Percentiles rank a stretch among this genome's conserved stretches.
phyloP scores from a whole-genome alignment of 2,888 invertebrate species.

The Podabrus alpinus region DNA sequence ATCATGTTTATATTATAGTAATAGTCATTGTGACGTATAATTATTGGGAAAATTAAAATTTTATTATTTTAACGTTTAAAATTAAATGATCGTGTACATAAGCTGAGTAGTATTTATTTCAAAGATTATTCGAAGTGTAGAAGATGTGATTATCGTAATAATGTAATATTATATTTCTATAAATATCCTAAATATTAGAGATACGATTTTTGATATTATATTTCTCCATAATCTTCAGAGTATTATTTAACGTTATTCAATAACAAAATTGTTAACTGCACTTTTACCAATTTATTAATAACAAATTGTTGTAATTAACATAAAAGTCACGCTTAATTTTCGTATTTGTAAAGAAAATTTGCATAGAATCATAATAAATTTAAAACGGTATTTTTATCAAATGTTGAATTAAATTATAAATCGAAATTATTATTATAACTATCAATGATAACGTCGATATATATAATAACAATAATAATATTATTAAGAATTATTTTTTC shows the following conservation, averaged over 20 bases:
- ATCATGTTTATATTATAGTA: too few species aligned
- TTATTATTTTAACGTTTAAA: too few species aligned
- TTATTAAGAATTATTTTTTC: not conserved
- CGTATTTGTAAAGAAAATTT: not conserved
- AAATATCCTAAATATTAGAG: too few species aligned
- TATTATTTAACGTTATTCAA: not conserved
- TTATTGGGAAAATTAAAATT: too few species aligned
- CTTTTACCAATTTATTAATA: not conserved
- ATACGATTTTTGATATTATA: too few species aligned
- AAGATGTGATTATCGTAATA: too few species aligned
- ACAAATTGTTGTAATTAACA: not conserved
- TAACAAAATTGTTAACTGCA: not conserved
- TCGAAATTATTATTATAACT: not conserved
- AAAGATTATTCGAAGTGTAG: too few species aligned
- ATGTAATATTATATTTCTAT: too few species aligned
- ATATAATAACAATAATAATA: not conserved
- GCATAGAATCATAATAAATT: not conserved
- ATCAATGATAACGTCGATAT: too few species aligned
- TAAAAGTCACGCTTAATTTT: not conserved
- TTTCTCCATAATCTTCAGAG: not conserved
- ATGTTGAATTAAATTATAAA: not conserved
- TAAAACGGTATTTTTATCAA: not conserved
- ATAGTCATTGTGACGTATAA: too few species aligned
- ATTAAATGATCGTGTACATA: too few species aligned
- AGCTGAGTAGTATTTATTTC: too few species aligned